A percentile compares a stretch with the other conserved stretches of the same genome.
These are phyloP conservation scores for Catamblyrhynchus diadema DNA, from an alignment of 2,797 vertebrate genomes.

Conservation along the genomic window DNA sequence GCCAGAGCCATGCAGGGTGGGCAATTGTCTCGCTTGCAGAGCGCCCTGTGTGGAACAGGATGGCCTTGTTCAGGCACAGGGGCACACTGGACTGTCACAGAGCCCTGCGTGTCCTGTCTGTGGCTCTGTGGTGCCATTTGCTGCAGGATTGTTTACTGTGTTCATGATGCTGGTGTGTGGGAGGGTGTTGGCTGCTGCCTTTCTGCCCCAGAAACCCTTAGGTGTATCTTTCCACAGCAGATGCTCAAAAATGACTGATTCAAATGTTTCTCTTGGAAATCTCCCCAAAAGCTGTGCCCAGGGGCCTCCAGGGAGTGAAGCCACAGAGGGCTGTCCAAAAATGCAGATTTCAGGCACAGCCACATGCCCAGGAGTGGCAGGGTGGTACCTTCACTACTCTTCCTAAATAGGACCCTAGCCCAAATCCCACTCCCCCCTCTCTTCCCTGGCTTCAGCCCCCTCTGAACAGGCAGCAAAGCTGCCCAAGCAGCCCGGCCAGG, in stretches of 20 bases:
- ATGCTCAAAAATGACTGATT: neutral
- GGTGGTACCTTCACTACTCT: neutral
- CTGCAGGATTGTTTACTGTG: neutral
- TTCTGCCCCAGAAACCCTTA: neutral
- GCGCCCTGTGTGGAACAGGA: neutral
- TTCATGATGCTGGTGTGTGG: fast-evolving
- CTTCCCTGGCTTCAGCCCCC: neutral
- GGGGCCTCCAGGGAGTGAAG: neutral
- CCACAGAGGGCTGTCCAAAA: neutral
- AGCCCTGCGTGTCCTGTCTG: fast-evolving
- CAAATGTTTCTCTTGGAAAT: neutral
- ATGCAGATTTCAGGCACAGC: neutral
- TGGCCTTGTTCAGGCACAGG: neutral
- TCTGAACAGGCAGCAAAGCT: neutral
- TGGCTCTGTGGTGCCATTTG: neutral
- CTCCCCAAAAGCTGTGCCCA: neutral
- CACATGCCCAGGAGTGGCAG: fast-evolving
- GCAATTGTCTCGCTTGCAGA: neutral
- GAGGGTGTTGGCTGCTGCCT: neutral
- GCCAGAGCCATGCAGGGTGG: neutral
- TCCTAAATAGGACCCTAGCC: neutral
- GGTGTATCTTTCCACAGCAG: neutral
- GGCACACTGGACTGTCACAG: neutral
- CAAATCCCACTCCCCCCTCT: neutral
- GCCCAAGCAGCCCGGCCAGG: neutral